These are phyloP conservation scores for Stichodactyla helianthus DNA, from an alignment of 64 coral and sea anemone species.

Conservation along the genomic window DNA sequence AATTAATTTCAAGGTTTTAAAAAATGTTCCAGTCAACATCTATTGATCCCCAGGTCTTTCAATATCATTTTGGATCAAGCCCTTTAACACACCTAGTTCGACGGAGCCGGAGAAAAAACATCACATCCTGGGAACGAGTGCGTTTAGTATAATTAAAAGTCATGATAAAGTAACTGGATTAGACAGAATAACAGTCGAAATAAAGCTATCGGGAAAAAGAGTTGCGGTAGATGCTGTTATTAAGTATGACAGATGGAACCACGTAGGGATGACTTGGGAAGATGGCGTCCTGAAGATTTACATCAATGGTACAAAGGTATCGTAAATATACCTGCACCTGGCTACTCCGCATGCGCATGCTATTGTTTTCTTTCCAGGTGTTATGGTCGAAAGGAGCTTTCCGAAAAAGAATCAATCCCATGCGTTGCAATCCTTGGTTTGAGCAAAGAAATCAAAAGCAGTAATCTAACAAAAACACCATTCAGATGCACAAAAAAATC, in stretches of 20 bases:
- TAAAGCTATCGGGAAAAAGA: neutral
- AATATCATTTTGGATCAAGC: constrained; percentile 4
- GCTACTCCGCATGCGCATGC: neutral
- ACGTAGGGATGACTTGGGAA: neutral
- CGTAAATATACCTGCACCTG: neutral
- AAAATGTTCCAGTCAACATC: neutral
- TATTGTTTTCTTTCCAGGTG: neutral
- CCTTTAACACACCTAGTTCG: neutral
- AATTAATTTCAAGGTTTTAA: neutral
- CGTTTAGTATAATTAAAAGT: neutral
- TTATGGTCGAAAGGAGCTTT: neutral
- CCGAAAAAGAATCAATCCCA: too few relatives aligned
- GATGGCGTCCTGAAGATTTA: neutral
- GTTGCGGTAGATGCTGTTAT: neutral
- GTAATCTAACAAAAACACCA: too few relatives aligned
- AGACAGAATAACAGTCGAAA: neutral
- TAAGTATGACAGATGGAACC: neutral
- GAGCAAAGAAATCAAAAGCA: too few relatives aligned
- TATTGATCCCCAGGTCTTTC: neutral
- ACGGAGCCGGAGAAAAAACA: neutral
- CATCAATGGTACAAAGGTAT: constrained; percentile 1
- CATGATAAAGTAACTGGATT: neutral
- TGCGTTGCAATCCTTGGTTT: too few relatives aligned
- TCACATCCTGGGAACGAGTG: constrained; percentile 4
- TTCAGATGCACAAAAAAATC: too few relatives aligned